A percentile compares a stretch with the other conserved stretches of the same genome.
Evolutionary conservation across 2,113 vertebrate species (phyloP).

Genomic region (Pseudorasbora parva): DNA sequence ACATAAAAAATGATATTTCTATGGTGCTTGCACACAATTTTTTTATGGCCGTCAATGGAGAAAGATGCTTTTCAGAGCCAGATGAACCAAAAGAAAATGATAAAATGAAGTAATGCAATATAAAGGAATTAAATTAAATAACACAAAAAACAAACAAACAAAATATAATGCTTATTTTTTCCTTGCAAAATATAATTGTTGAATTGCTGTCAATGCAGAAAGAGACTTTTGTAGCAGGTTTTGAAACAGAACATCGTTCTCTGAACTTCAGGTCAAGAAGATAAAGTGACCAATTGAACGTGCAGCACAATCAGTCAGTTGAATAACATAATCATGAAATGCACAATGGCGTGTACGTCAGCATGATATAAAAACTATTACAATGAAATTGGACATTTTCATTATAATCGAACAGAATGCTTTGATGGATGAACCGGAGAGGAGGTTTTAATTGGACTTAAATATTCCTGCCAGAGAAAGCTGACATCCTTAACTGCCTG

Average conservation of each 20-base stretch:
- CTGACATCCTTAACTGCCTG: background rate
- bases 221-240: no score
- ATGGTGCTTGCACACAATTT: no score
- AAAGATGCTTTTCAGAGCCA: no score
- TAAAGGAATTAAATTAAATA: no score
- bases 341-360: background rate
- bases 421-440: background rate
- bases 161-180: background rate
- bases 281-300: background rate
- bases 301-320: background rate
- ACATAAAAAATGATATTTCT: no score
- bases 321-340: background rate
- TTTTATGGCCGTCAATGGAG: no score
- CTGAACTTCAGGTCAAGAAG: background rate
- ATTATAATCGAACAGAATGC: constrained; percentile 5
- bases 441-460: constrained; percentile 4
- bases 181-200: background rate
- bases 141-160: no score
- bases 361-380: background rate
- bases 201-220: background rate
- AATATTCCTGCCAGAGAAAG: background rate
- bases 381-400: background rate
- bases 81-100: no score
- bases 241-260: background rate
- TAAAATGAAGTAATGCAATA: no score